Evolutionary conservation across 2,888 invertebrate species (phyloP), one percentile per base, ranked within the genome.

Genomic region (Apotomis turbidana): DNA sequence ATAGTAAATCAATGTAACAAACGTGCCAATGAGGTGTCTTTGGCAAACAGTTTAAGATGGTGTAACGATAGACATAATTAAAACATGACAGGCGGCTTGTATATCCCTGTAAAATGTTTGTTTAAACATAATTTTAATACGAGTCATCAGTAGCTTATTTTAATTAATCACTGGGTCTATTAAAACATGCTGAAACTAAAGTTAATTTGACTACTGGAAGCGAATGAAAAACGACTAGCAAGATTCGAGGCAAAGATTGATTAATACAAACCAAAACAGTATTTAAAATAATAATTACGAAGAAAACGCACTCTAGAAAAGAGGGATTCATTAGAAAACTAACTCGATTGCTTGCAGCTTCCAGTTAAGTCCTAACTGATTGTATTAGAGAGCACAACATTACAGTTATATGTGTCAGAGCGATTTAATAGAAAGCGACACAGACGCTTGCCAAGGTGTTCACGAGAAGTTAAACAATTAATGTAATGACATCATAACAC

Each of bases 1-100:
- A 67, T 71, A 74, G 75, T 75, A 73, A 46, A 78, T 80, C 76
- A 77, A 76, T 77, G 74, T 71, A 76, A 72, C 75, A 73, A 74
- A 74, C 74, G 76, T 78, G 77, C 76, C 78, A 80, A 79, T 74
- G 44, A 58, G 54, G 49, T 63, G 57, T 46, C 66, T 66, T 74
- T 74, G 74, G 71, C 74, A 74, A 68, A 63, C 67, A 54, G 44
- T 60, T 74, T 52, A 59, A 71, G 66, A 62, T 71, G 71, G 73
- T 73, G 64, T 66, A 73, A 67, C 57, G 64, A 72, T 59, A 36
- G 69, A 55, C 73, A 52, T 66, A 66, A 70, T 72, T 68, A 68
- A 72, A 68, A 68, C 63, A 46, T 63, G 68, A 68, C 72, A 71
- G 67, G 67, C 13, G 4, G 36, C 13, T 61, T 15, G 12, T 46